phyloP scores from a whole-genome alignment of 2,888 invertebrate species.

The Orthonevra nobilis region DNA sequence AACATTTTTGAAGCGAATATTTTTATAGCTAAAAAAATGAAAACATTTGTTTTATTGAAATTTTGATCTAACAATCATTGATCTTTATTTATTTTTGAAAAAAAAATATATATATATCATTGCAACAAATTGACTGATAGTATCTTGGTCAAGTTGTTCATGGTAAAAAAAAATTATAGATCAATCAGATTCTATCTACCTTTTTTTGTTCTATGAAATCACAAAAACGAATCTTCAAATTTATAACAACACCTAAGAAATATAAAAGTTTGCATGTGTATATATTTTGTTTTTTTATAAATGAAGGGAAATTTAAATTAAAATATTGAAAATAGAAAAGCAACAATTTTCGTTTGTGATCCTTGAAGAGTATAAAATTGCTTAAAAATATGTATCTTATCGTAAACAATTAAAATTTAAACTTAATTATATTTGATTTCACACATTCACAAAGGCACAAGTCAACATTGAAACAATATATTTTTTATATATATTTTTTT shows the following conservation, averaged over 20 bases:
- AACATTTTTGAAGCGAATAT: constrained; percentile 14
- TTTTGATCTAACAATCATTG: constrained; percentile 70
- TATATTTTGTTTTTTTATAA: constrained; percentile 10
- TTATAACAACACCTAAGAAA: constrained; percentile 33
- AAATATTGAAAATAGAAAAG: constrained; percentile 37
- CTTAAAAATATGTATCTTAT: constrained; percentile 33
- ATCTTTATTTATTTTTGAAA: constrained; percentile 65
- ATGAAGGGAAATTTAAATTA: constrained; percentile 42
- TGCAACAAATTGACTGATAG: constrained; percentile 39
- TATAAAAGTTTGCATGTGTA: constrained; percentile 16
- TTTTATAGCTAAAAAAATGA: constrained; percentile 27
- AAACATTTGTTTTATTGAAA: constrained; percentile 43
- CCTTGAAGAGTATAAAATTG: constrained; percentile 54
- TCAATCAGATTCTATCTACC: constrained; percentile 41
- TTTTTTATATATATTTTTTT: constrained; percentile 72
- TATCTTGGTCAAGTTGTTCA: constrained; percentile 41
- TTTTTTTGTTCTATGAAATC: constrained; percentile 27
- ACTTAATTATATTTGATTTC: too few relatives aligned
- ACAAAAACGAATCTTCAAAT: constrained; percentile 47
- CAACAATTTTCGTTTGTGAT: constrained; percentile 25
- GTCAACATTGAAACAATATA: constrained; percentile 79
- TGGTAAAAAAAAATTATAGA: constrained; percentile 46
- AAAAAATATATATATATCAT: too few relatives aligned
- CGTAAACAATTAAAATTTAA: constrained; percentile 59
- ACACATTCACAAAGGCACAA: constrained; percentile 79